These are phyloP conservation scores for Armadillidium nasatum DNA, from an alignment of 1,140 invertebrate species.

Conservation along the genomic window DNA sequence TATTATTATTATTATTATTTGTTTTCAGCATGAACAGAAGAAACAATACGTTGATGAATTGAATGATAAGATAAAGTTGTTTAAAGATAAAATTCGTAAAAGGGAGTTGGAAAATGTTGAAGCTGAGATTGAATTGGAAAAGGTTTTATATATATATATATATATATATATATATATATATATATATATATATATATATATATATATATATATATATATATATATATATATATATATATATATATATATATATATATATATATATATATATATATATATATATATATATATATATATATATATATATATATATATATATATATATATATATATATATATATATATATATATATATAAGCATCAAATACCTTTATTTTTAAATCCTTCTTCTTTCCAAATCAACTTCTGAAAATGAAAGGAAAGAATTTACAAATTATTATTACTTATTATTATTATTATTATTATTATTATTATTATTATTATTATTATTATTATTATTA, in stretches of 20 bases:
- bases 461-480: not conserved
- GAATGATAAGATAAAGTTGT: no score
- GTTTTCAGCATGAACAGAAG: no score
- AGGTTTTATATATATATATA: not conserved
- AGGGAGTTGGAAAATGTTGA: no score
- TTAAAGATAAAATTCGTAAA: no score
- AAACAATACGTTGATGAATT: no score
- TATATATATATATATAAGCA: no score
- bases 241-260: slow-evolving; percentile 16
- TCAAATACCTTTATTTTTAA: no score
- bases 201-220: slow-evolving; percentile 28
- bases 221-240: slow-evolving; percentile 21
- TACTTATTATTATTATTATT: not conserved
- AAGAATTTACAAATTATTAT: no score
- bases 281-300: slow-evolving; percentile 28
- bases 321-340: slow-evolving; percentile 21
- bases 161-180: not conserved
- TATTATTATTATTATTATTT: no score
- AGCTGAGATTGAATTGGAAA: not conserved
- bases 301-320: slow-evolving; percentile 27
- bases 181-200: slow-evolving; percentile 21
- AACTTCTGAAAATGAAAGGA: no score
- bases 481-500: no score
- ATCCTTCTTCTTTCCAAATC: no score
- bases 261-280: slow-evolving; percentile 25